Evolutionary conservation across 1,140 invertebrate species (phyloP).

Genomic region (Asbolus verrucosus): DNA sequence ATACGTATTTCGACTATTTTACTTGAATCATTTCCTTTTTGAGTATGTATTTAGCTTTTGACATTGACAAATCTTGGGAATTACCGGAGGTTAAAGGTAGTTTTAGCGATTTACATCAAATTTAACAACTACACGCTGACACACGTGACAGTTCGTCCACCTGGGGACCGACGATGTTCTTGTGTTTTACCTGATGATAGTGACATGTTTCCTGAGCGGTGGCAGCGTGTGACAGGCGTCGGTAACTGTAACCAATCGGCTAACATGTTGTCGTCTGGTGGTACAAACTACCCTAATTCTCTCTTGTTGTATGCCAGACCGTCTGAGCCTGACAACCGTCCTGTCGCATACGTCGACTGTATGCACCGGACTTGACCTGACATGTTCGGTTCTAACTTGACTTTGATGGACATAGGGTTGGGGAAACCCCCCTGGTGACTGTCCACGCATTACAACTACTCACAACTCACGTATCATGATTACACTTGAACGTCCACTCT

Average conservation of each 20-base stretch:
- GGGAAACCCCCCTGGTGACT: slow-evolving; percentile 40
- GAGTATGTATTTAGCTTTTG: slow-evolving; percentile 3
- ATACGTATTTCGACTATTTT: slow-evolving; percentile 1
- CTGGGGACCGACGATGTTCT: too few species aligned
- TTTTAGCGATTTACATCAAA: too few species aligned
- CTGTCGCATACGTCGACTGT: slow-evolving; percentile 56
- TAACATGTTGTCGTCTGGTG: slow-evolving; percentile 62
- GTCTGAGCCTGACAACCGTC: slow-evolving; percentile 61
- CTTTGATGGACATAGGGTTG: slow-evolving; percentile 23
- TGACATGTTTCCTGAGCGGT: slow-evolving; percentile 63
- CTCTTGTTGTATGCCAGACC: slow-evolving; percentile 61
- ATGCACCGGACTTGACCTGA: slow-evolving; percentile 14
- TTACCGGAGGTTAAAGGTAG: not conserved
- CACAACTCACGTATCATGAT: slow-evolving; percentile 21
- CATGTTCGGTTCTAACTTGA: slow-evolving; percentile 28
- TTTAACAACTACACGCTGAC: too few species aligned
- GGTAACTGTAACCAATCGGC: slow-evolving; percentile 63
- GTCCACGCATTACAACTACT: slow-evolving; percentile 43
- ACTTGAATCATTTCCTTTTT: slow-evolving; percentile 3
- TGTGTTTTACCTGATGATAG: slow-evolving; percentile 62
- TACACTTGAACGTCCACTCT: slow-evolving; percentile 14
- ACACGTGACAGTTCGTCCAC: too few species aligned
- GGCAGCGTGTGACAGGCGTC: slow-evolving; percentile 59
- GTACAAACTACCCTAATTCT: slow-evolving; percentile 63
- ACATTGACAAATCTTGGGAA: slow-evolving; percentile 20